Evolutionary conservation across 2,113 vertebrate species (phyloP).

Genomic region (Clarias macrocephalus): DNA sequence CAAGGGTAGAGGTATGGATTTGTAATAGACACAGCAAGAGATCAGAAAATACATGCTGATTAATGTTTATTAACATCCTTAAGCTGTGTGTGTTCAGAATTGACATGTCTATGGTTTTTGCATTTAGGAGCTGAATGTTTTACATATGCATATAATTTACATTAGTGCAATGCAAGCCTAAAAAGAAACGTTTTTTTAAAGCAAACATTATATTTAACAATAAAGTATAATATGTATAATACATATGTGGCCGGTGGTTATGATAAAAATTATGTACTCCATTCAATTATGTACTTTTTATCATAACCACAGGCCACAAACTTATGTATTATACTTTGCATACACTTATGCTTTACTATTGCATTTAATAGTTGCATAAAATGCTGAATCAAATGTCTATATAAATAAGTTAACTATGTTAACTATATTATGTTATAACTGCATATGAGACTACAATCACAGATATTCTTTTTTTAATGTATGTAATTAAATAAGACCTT

Average conservation of each 20-base stretch:
- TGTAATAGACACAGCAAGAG: conserved; percentile 1
- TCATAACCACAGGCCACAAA: no score
- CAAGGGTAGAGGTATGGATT: not conserved
- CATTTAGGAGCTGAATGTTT: no score
- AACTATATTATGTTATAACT: not conserved
- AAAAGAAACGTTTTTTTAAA: not conserved
- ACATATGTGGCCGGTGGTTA: not conserved
- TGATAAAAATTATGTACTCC: not conserved
- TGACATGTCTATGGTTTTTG: not conserved
- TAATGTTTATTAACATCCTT: conserved; percentile 5
- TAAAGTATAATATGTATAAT: not conserved
- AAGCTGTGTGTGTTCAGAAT: not conserved
- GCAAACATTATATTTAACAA: not conserved
- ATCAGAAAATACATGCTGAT: not conserved
- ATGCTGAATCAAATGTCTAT: not conserved
- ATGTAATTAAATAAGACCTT: not conserved
- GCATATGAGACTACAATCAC: not conserved
- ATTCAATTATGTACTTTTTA: no score
- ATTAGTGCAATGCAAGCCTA: not conserved
- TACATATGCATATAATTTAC: not conserved
- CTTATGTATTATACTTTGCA: no score
- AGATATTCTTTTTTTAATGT: not conserved
- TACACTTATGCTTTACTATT: no score
- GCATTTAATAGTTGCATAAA: no score
- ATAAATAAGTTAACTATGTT: not conserved